A percentile compares a stretch with the other conserved stretches of the same genome.
phyloP scores from a whole-genome alignment of 2,797 vertebrate genomes.

The Silurus lanzhouensis region DNA sequence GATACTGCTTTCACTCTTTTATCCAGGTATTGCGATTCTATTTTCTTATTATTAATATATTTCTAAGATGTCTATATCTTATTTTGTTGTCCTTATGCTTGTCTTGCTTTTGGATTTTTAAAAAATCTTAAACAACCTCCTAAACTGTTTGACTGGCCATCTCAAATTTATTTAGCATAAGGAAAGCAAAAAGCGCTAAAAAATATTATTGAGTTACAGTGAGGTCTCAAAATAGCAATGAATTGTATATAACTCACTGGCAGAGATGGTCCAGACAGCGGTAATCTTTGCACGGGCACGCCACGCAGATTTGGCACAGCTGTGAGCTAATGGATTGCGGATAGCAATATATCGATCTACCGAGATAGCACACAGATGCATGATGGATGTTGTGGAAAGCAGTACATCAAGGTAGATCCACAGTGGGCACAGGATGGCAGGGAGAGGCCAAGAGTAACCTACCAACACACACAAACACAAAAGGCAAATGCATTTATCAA shows the following conservation, averaged over 20 bases:
- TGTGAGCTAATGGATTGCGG: conserved; percentile 54
- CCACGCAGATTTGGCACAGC: conserved; percentile 49
- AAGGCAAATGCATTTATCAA: not conserved
- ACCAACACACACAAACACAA: conserved; percentile 27
- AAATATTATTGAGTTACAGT: not conserved
- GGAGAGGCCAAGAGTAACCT: conserved; percentile 53
- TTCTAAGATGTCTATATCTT: not conserved
- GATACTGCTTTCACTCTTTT: not conserved
- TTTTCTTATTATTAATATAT: not conserved
- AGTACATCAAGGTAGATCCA: conserved; percentile 56
- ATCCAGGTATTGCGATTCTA: not conserved
- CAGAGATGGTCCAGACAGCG: conserved; percentile 54
- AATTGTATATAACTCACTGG: conserved; percentile 26
- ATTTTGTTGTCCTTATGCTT: not conserved
- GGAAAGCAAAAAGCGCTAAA: not conserved
- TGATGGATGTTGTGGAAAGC: conserved; percentile 55
- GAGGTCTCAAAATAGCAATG: not conserved
- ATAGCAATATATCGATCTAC: conserved; percentile 55
- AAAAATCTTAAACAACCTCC: too few species aligned
- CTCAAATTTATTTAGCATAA: not conserved
- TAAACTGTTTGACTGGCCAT: not conserved
- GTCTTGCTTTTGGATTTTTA: not conserved
- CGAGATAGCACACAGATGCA: conserved; percentile 55
- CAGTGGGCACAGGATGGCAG: conserved; percentile 45
- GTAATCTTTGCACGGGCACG: conserved; percentile 51